These are phyloP conservation scores for Caradrina kadenii DNA, from an alignment of 2,888 invertebrate genomes.

Conservation along the genomic window DNA sequence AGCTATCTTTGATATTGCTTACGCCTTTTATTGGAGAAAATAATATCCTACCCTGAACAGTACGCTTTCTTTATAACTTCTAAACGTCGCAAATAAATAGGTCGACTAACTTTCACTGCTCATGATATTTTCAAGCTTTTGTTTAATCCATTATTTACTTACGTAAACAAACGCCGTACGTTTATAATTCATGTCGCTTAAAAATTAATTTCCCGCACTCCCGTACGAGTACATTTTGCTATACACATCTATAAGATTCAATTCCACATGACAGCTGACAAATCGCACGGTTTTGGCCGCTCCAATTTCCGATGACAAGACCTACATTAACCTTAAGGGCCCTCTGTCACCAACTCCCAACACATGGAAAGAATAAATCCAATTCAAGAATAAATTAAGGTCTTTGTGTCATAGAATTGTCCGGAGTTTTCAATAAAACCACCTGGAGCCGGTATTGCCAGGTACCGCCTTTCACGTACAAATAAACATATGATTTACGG, in stretches of 20 bases:
- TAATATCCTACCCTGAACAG: slow-evolving; percentile 50
- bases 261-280: slow-evolving; percentile 84
- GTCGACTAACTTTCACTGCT: slow-evolving; percentile 1
- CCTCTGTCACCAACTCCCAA: slow-evolving; percentile 85
- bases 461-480: slow-evolving; percentile 72
- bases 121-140: slow-evolving; percentile 16
- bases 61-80: slow-evolving; percentile 25
- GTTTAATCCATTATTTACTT: background rate
- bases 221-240: slow-evolving; percentile 62
- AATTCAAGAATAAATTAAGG: slow-evolving; percentile 89
- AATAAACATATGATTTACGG: slow-evolving; percentile 77
- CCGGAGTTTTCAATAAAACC: slow-evolving; percentile 75
- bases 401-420: slow-evolving; percentile 84
- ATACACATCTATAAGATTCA: slow-evolving; percentile 78
- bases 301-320: slow-evolving; percentile 88
- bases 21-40: slow-evolving; percentile 53
- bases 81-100: slow-evolving; percentile 12
- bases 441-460: slow-evolving; percentile 69
- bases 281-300: slow-evolving; percentile 82
- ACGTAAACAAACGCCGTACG: background rate
- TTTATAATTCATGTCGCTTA: slow-evolving; percentile 24
- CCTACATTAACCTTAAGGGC: slow-evolving; percentile 87
- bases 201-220: slow-evolving; percentile 46
- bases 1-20: slow-evolving; percentile 72
- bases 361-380: slow-evolving; percentile 85